phyloP scores from a whole-genome alignment of 1,140 invertebrate species.

The Pantala flavescens region DNA sequence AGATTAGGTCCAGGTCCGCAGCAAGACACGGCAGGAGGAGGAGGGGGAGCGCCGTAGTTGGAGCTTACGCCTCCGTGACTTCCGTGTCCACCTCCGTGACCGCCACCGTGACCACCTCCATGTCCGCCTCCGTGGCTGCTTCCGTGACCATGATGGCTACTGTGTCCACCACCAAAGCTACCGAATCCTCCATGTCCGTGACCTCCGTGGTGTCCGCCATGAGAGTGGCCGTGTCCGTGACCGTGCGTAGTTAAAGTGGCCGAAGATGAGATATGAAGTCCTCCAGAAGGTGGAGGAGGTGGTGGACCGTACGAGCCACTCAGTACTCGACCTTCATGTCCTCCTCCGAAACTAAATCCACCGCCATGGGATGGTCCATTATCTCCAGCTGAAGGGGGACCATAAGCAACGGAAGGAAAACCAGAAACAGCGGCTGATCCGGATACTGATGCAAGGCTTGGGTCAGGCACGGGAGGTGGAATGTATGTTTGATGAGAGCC shows the following conservation, averaged over 20 bases:
- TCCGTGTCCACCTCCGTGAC: background rate
- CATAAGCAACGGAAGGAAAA: constrained; percentile 16
- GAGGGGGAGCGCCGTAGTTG: constrained; percentile 20
- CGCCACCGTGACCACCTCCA: background rate
- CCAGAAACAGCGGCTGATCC: constrained; percentile 20
- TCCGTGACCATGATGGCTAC: background rate
- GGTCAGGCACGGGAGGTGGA: constrained; percentile 49
- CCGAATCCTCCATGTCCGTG: background rate
- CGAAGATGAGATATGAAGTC: background rate
- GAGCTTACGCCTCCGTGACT: background rate
- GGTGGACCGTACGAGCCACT: background rate
- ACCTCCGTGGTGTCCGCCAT: background rate
- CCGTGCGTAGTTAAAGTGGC: background rate
- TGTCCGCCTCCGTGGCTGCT: background rate
- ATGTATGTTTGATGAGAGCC: constrained; percentile 44
- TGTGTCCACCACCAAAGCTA: background rate
- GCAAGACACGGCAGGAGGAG: constrained; percentile 3
- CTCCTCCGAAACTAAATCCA: background rate
- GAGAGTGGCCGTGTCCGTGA: background rate
- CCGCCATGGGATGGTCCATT: constrained; percentile 5
- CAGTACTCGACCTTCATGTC: background rate
- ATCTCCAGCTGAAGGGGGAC: background rate
- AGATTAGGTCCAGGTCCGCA: background rate
- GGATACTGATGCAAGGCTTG: constrained; percentile 16
- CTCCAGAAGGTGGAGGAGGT: background rate